phyloP scores from a whole-genome alignment of 2,888 invertebrate species.

The Leptopilina syphax region DNA sequence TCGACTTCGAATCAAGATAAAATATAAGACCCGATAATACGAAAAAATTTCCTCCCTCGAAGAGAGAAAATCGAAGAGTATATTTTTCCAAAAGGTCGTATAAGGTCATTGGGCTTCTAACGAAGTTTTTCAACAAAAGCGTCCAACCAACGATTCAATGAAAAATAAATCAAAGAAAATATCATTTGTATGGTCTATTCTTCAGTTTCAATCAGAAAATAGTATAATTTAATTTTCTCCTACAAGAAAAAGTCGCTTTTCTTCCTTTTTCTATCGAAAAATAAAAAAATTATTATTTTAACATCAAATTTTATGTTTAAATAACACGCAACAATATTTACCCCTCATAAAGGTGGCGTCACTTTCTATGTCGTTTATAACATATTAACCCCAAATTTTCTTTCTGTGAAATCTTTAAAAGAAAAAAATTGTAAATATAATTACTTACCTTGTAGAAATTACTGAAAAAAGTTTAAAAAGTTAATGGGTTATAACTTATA shows the following conservation, averaged over 20 bases:
- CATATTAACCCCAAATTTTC: too few species aligned
- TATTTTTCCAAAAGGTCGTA: constrained; percentile 17
- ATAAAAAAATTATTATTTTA: too few species aligned
- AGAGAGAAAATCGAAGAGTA: constrained; percentile 10
- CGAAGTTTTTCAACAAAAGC: constrained; percentile 25
- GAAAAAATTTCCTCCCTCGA: constrained; percentile 30
- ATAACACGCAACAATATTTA: too few species aligned
- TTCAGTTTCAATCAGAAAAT: background rate
- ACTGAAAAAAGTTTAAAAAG: too few species aligned
- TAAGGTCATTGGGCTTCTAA: constrained; percentile 25
- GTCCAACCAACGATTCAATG: background rate
- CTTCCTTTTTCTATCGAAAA: too few species aligned
- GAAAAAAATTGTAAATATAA: too few species aligned
- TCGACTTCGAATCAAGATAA: constrained; percentile 9
- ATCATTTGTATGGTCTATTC: background rate
- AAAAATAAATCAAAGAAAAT: constrained; percentile 24
- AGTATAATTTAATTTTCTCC: background rate
- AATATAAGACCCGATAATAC: constrained; percentile 26
- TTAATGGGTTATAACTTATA: too few species aligned
- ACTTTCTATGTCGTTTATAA: too few species aligned
- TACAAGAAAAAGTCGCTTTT: background rate
- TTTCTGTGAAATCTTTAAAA: too few species aligned
- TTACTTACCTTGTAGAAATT: too few species aligned
- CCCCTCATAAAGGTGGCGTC: too few species aligned
- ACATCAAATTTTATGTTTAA: too few species aligned